Evolutionary conservation across 2,113 vertebrate genomes (phyloP).

Genomic region (Anser brachyrhynchus): DNA sequence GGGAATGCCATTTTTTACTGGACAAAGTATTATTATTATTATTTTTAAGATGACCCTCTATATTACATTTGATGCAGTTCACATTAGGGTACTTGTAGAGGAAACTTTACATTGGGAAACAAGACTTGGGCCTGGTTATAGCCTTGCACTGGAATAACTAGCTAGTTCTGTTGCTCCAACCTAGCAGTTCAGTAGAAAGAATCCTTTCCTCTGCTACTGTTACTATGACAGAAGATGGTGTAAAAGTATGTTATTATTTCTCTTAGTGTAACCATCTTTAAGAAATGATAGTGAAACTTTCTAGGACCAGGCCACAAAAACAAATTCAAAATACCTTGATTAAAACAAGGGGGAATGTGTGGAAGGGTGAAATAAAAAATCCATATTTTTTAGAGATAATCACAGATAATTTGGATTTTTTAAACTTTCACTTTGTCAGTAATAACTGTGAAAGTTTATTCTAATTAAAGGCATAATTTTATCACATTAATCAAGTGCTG

Average conservation of each 20-base stretch:
- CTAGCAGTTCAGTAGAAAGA: background rate
- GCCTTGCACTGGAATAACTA: background rate
- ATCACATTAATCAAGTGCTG: constrained; percentile 37
- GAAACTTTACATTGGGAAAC: background rate
- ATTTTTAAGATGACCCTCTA: background rate
- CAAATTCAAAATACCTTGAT: background rate
- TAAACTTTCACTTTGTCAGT: constrained; percentile 5
- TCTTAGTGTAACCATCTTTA: background rate
- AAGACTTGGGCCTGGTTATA: background rate
- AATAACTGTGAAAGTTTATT: constrained; percentile 43
- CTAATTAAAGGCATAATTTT: constrained; percentile 51
- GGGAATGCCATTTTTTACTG: background rate
- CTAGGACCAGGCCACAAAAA: background rate
- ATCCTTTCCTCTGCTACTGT: background rate
- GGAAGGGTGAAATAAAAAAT: background rate
- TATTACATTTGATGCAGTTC: background rate
- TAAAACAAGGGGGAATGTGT: background rate
- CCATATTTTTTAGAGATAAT: background rate
- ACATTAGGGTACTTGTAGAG: background rate
- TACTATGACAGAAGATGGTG: background rate
- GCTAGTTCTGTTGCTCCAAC: background rate
- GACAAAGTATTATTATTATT: background rate
- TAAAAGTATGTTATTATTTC: background rate
- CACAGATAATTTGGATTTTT: constrained; percentile 2
- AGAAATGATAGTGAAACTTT: background rate